A percentile compares a stretch with the other conserved stretches of the same genome.
These are phyloP conservation scores for Ectemnius continuus DNA, from an alignment of 2,888 invertebrate genomes.

Conservation along the genomic window DNA sequence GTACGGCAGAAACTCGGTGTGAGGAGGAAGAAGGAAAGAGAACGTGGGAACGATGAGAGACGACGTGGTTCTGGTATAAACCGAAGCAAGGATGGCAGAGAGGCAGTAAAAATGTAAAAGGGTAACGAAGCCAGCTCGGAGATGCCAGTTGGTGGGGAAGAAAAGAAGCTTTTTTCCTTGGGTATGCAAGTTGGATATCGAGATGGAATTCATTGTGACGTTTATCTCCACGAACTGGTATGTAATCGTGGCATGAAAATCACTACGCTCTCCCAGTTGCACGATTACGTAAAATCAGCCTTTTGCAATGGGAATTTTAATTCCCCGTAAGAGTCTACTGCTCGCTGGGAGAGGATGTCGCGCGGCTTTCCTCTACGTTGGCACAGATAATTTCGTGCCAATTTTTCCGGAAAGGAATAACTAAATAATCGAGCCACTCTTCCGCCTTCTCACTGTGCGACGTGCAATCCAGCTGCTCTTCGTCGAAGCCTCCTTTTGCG, in stretches of 20 bases:
- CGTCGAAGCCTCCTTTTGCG: constrained; percentile 11
- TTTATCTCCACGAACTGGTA: neutral
- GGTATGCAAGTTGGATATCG: neutral
- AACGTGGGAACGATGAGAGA: too few species aligned
- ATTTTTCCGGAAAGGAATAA: constrained; percentile 37
- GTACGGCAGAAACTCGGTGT: neutral
- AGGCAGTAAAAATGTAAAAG: too few species aligned
- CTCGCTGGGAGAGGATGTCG: neutral
- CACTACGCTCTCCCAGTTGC: neutral
- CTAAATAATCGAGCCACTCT: constrained; percentile 39
- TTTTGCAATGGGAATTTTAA: constrained; percentile 25
- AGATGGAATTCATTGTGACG: neutral
- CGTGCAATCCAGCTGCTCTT: neutral
- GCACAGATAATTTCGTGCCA: constrained; percentile 14
- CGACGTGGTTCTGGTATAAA: constrained; percentile 6
- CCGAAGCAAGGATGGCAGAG: too few species aligned
- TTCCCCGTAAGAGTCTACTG: neutral
- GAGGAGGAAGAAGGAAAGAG: constrained; percentile 4
- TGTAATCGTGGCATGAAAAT: neutral
- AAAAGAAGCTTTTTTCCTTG: too few species aligned
- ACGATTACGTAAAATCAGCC: neutral
- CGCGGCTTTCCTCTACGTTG: too few species aligned
- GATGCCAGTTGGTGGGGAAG: too few species aligned
- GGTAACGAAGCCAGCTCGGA: too few species aligned
- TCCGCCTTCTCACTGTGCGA: neutral